Evolutionary conservation across 2,797 vertebrate genomes (phyloP), one percentile per base, ranked within the genome.

Genomic region (Yasuhikotakia modesta): DNA sequence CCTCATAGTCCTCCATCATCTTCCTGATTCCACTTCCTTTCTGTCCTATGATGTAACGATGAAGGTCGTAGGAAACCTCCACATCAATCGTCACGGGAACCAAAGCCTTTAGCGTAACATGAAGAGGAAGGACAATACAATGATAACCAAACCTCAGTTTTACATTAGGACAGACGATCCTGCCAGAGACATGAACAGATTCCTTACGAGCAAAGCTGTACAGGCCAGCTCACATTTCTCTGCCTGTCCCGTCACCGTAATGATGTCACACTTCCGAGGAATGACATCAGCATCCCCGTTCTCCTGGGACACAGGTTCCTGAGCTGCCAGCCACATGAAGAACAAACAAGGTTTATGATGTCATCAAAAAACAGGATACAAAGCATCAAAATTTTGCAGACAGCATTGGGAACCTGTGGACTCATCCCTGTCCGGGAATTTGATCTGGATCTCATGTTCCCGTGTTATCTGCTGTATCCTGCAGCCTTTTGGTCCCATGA

Each of bases 1-100:
- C 94, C 92, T 93, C 93, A 39, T 94, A 95, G 57, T 94, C 93
- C 72, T 95, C 93, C 92, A 94, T 95, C 93, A 95, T 93, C 87
- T 94, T 95, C 79, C 91, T 90, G 86, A 96, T 95, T 2, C 92
- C 93, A 3, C 87, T 92, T 82, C 93, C 93, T 84, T 95, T 95
- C 83, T 95, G 94, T 4, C 94, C 93, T 14, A 94, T 94, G 83
- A 95, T 92, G 87, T 93, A 94, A 76, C 90, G 91, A 43, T 95
- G 93, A 46, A 95, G 87, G 69, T 94, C 93, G 67, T 91, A 93
- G 5, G 93, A 91, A 39, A 93, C 93, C 32, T 91, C 90, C 0
- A 95, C 87, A 6, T 94, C 93, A 82, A 91, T 86, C 0, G 90
- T 95, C 57, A 95, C 86, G 27, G 94, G 94, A 70, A 95, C 92